Percentiles rank a stretch among this genome's conserved stretches.
phyloP scores from a whole-genome alignment of 2,113 vertebrate species.

The Brachypteracias leptosomus region DNA sequence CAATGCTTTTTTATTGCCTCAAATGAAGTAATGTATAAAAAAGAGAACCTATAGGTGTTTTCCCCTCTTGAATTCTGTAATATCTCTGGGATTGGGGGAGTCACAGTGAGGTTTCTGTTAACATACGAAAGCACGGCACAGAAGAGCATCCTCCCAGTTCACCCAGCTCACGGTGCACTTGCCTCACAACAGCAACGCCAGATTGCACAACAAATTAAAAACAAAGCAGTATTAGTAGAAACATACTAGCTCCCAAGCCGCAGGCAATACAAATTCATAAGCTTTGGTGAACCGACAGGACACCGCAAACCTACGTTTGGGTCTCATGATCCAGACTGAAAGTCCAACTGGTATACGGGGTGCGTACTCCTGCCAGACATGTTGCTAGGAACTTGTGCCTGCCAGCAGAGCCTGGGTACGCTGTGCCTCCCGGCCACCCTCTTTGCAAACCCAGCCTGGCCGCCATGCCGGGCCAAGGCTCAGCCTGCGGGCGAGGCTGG shows the following conservation, averaged over 20 bases:
- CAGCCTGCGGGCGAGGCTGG: too few species aligned
- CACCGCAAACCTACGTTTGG: rapidly evolving
- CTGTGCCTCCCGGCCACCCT: rapidly evolving
- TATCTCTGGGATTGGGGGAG: neutral
- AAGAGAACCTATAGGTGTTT: neutral
- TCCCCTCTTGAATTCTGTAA: neutral
- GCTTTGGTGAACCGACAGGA: too few species aligned
- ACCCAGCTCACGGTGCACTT: neutral
- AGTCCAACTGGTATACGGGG: rapidly evolving
- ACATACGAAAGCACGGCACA: rapidly evolving
- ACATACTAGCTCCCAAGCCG: rapidly evolving
- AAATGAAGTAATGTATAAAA: neutral
- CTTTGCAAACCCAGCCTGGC: rapidly evolving
- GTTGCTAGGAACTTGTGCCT: rapidly evolving
- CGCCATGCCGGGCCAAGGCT: neutral
- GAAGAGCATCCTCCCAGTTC: neutral
- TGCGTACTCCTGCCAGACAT: rapidly evolving
- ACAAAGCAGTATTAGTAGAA: neutral
- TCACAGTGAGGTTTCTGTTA: neutral
- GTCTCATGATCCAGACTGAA: rapidly evolving
- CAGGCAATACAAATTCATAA: neutral
- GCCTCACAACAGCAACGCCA: neutral
- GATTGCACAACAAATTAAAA: neutral
- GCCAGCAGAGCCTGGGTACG: neutral
- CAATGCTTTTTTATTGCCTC: neutral